A percentile compares a stretch with the other conserved stretches of the same genome.
These are phyloP conservation scores for Oscheius sp. DNA, from an alignment of 2,888 invertebrate genomes.

Conservation along the genomic window DNA sequence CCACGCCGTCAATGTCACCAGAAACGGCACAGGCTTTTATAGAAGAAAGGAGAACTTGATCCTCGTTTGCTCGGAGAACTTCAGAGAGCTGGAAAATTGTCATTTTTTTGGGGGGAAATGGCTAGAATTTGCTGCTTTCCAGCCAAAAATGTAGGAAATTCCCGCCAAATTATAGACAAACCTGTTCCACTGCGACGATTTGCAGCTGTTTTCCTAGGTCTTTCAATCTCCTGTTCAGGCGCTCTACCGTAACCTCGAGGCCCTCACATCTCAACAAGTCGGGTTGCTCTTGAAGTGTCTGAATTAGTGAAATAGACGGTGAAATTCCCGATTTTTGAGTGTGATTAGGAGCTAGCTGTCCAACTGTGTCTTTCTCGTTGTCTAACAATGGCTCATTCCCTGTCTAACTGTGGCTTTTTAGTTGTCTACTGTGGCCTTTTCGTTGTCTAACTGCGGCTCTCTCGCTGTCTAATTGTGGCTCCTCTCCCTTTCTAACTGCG, in stretches of 20 bases:
- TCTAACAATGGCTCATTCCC: no score
- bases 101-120: background rate
- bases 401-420: no score
- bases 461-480: no score
- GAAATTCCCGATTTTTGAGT: no score
- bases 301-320: no score
- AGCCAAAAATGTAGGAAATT: background rate
- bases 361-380: no score
- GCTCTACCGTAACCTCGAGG: slow-evolving; percentile 72
- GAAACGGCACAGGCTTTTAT: slow-evolving; percentile 77
- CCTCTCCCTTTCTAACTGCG: no score
- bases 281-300: slow-evolving; percentile 23
- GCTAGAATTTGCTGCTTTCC: no score
- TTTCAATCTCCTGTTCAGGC: slow-evolving; percentile 69
- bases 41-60: slow-evolving; percentile 75
- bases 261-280: slow-evolving; percentile 52
- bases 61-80: slow-evolving; percentile 76
- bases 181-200: slow-evolving; percentile 76
- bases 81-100: slow-evolving; percentile 67
- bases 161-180: slow-evolving; percentile 50
- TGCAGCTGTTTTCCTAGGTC: slow-evolving; percentile 74
- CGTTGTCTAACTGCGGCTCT: no score
- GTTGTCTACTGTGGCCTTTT: no score
- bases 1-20: slow-evolving; percentile 88
- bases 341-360: no score